These are phyloP conservation scores for Lepidotrigona ventralis DNA, from an alignment of 1,140 invertebrate genomes.

Conservation along the genomic window DNA sequence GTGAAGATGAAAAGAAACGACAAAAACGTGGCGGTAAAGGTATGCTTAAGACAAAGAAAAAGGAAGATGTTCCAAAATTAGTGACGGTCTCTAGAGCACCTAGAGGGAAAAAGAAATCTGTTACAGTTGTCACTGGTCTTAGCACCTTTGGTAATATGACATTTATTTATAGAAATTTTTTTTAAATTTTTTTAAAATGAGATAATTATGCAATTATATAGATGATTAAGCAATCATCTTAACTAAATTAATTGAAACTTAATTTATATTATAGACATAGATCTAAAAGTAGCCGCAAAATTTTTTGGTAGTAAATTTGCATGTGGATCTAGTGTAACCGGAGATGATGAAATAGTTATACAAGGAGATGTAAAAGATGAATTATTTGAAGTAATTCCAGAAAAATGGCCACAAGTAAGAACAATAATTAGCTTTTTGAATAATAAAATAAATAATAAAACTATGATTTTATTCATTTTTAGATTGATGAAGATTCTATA, in stretches of 20 bases:
- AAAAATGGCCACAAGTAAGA: constrained; percentile 96
- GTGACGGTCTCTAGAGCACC: constrained; percentile 94
- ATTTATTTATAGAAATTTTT: background rate
- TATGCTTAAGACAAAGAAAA: constrained; percentile 88
- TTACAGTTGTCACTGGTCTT: constrained; percentile 93
- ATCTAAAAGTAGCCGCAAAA: constrained; percentile 98
- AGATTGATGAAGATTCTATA: constrained; percentile 80
- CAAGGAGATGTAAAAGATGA: constrained; percentile 99
- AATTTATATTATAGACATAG: constrained; percentile 89
- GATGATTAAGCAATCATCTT: background rate
- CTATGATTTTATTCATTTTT: constrained; percentile 46
- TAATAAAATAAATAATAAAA: background rate
- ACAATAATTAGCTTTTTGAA: background rate
- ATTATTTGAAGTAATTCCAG: constrained; percentile 97
- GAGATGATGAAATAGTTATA: constrained; percentile 99
- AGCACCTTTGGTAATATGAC: constrained; percentile 93
- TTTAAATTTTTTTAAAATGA: background rate
- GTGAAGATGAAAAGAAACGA: constrained; percentile 95
- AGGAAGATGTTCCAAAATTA: constrained; percentile 88
- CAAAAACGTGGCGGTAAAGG: constrained; percentile 91
- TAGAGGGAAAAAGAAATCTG: constrained; percentile 98
- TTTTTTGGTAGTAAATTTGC: constrained; percentile 99
- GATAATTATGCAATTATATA: background rate
- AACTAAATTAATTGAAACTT: background rate
- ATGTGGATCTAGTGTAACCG: constrained; percentile 98